Conservation (phyloP, 2,797 vertebrate genomes). For the Dermochelys coriacea region DNA sequence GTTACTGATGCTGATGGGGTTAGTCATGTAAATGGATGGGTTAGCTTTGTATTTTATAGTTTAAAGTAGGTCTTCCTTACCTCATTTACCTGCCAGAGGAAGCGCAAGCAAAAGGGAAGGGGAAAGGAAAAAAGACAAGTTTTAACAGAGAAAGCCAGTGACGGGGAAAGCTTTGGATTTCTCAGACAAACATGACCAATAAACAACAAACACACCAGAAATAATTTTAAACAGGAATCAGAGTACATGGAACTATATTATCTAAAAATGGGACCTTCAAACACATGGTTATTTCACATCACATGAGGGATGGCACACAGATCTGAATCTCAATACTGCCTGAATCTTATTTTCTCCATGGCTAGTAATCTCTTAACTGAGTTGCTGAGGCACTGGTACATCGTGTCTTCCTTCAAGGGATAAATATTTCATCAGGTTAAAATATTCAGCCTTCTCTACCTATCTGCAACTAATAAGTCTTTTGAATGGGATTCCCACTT, state of each 20-base stretch:
- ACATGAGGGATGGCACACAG: neutral
- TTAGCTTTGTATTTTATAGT: constrained; percentile 79
- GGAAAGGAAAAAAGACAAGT: constrained; percentile 84
- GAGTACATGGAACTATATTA: neutral
- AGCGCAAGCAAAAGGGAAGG: constrained; percentile 86
- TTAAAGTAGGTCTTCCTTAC: constrained; percentile 89
- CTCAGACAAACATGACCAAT: constrained; percentile 67
- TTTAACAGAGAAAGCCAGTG: constrained; percentile 84
- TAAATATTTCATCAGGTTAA: neutral
- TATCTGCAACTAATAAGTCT: neutral
- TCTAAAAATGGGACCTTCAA: constrained; percentile 15
- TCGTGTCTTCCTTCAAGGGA: neutral
- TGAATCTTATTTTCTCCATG: neutral
- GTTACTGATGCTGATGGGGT: constrained; percentile 77
- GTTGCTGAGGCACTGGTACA: neutral
- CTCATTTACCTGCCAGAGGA: constrained; percentile 96
- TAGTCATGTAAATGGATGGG: constrained; percentile 84
- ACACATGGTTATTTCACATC: rapidly evolving
- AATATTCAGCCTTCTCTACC: neutral
- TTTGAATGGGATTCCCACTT: neutral
- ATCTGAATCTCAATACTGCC: neutral
- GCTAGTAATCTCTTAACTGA: neutral
- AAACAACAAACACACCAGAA: constrained; percentile 47
- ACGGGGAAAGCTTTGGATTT: constrained; percentile 78
- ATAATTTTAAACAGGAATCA: neutral